phyloP scores from a whole-genome alignment of 2,113 vertebrate genomes.

The Urocynchramus pylzowi region DNA sequence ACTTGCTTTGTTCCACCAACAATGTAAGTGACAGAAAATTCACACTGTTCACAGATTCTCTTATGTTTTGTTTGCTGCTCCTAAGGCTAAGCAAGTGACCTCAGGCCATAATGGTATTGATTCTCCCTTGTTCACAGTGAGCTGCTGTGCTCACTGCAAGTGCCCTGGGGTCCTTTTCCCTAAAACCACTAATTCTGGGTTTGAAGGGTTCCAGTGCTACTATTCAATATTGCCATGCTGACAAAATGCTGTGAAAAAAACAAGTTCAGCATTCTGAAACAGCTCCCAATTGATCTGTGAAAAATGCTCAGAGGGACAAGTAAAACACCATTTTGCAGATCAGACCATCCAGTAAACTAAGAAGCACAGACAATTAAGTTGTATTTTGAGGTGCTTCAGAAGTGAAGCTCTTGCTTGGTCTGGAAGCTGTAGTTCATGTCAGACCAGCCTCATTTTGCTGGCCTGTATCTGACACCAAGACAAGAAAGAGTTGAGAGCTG shows the following conservation, averaged over 20 bases:
- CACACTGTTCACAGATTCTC: neutral
- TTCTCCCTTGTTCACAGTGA: neutral
- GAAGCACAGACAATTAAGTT: neutral
- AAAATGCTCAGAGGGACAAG: neutral
- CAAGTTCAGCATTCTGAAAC: neutral
- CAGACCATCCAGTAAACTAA: neutral
- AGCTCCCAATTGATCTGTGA: neutral
- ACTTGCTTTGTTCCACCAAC: neutral
- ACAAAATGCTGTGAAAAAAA: neutral
- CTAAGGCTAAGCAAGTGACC: neutral
- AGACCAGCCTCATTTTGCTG: neutral
- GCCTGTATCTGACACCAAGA: neutral
- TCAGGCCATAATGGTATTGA: neutral
- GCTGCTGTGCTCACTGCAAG: neutral
- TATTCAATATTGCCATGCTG: neutral
- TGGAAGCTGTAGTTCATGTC: neutral
- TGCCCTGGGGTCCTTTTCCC: neutral
- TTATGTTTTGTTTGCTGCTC: neutral
- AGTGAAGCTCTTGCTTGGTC: rapidly evolving
- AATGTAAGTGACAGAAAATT: neutral
- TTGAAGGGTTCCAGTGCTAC: neutral
- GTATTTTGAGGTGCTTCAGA: neutral
- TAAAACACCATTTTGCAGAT: neutral
- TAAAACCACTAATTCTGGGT: neutral
- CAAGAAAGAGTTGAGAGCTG: neutral